Evolutionary conservation across 2,797 vertebrate species (phyloP), one percentile per base, ranked within the genome.

Genomic region (Oryzias sinensis): DNA sequence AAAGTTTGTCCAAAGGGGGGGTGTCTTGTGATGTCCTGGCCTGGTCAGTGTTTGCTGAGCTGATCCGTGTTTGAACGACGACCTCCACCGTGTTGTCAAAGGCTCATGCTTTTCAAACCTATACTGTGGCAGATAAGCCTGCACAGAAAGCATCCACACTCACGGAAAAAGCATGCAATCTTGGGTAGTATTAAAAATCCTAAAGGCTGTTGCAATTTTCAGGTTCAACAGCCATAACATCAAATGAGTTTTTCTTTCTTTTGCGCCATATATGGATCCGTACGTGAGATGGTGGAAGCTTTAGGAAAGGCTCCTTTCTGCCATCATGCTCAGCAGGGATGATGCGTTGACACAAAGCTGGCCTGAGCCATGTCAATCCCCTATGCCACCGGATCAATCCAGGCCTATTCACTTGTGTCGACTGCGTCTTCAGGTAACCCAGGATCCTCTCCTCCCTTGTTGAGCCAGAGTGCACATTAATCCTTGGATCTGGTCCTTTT

Each of bases 111-210:
- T 37, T 91, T 92, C 91, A 92, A 86, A 80, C 89, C 91, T 91
- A 94, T 91, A 93, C 92, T 93, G 92, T 91, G 90, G 92, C 89
- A 91, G 88, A 90, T 92, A 94, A 94, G 90, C 91, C 92, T 87
- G 68, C 63, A 77, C 81, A 87, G 80, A 80, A 89, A 92, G 89
- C 91, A 82, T 87, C 81, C 83, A 76, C 59, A 69, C 71, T 82
- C 70, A 56, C 50, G 65, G 91, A 91, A 89, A 92, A 93, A 92
- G 81, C 76, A 80, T 76, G 79, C 50, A 48, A 74, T 72, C 75
- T 72, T 63, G 77, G 81, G 77, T 83, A 83, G 84, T 90, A 87
- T 85, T 86, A 85, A 88, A 87, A 84, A 88, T 82, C 82, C 87
- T 83, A 81, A 91, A 83, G 91, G 88, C 24, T 88, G 89, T 86